A percentile compares a stretch with the other conserved stretches of the same genome.
Conservation (phyloP, 2,113 vertebrate species). For the Struthidea cinerea region DNA sequence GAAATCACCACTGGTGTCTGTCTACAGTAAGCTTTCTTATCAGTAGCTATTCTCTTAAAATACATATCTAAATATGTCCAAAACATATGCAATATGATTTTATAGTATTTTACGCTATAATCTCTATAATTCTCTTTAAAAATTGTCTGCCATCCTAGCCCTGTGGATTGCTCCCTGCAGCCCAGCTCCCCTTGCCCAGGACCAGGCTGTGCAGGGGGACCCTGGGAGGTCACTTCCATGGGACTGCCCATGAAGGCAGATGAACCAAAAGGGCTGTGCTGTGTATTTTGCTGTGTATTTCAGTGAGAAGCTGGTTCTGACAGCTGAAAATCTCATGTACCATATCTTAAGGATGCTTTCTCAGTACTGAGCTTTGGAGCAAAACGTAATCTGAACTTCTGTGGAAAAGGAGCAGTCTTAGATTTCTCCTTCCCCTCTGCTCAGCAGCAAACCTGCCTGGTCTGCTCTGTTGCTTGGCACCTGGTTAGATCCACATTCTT, state of each 20-base stretch:
- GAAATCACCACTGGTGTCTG: neutral
- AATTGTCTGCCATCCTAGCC: neutral
- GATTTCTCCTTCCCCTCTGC: neutral
- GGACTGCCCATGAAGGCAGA: rapidly evolving
- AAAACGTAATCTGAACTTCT: neutral
- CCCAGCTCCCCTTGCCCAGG: neutral
- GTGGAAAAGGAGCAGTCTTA: neutral
- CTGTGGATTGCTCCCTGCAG: neutral
- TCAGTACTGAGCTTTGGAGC: neutral
- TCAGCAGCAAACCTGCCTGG: neutral
- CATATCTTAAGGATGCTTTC: neutral
- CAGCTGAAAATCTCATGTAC: neutral
- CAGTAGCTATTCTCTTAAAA: neutral
- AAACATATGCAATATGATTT: neutral
- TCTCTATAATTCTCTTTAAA: neutral
- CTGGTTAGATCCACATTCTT: neutral
- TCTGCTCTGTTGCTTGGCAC: neutral
- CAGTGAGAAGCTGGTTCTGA: neutral
- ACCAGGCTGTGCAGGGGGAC: neutral
- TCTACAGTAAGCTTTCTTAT: neutral
- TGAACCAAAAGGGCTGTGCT: neutral
- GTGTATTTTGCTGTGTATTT: neutral
- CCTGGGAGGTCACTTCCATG: neutral
- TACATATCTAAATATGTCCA: neutral
- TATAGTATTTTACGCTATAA: neutral